A percentile compares a stretch with the other conserved stretches of the same genome.
Conservation (phyloP, 2,113 vertebrate genomes). For the Castor canadensis region DNA sequence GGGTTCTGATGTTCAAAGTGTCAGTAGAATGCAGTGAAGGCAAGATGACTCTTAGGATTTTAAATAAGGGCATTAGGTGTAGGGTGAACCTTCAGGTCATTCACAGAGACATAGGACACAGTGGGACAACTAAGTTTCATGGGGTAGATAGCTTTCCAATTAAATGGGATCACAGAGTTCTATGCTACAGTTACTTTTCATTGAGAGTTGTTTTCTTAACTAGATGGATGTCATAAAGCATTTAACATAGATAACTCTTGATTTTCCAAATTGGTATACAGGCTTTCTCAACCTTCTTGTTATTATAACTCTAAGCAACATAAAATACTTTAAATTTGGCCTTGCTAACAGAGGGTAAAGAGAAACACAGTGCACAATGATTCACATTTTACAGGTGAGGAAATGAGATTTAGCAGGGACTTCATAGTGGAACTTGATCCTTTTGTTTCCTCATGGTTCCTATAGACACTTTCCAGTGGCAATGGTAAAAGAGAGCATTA, state of each 20-base stretch:
- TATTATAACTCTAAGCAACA: not conserved
- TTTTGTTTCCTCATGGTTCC: not conserved
- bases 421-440: not conserved
- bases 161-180: not conserved
- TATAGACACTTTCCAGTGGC: not conserved
- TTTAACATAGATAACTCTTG: not conserved
- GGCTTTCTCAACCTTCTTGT: not conserved
- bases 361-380: not conserved
- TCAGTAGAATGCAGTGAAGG: not conserved
- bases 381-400: not conserved
- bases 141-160: not conserved
- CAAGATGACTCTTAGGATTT: not conserved
- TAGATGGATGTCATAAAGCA: not conserved
- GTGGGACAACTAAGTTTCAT: not conserved
- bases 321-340: not conserved
- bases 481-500: not conserved
- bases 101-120: not conserved
- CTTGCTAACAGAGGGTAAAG: not conserved
- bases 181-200: not conserved
- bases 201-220: not conserved
- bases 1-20: not conserved
- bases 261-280: not conserved
- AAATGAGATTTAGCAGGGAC: not conserved
- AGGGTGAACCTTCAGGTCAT: not conserved
- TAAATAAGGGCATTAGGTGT: not conserved